Base-by-base conservation (phyloP, 2,113 vertebrate genomes). In the Pseudopipra pipra region DNA sequence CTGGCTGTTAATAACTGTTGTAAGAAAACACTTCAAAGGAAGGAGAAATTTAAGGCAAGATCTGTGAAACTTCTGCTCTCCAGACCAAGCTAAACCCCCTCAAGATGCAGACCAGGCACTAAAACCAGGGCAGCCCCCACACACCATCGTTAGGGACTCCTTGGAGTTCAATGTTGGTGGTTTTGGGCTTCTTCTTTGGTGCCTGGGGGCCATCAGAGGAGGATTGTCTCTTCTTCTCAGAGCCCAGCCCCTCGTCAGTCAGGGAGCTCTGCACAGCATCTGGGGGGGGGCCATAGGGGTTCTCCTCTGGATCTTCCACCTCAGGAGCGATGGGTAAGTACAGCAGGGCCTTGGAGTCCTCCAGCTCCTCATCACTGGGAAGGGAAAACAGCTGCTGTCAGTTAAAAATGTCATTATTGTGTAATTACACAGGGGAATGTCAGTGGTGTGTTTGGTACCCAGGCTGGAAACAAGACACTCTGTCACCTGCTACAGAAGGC, bases 301-400 rank as follows among this genome's bases (percentile, higher is more conserved):
- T 99, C 92, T 99, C 99, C 97, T 99, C 99, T 7, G 99, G 99
- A 85, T 99, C 99, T 89, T 99, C 99, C 21, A 99, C 99, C 96
- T 99, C 99, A 17, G 99, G 99, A 39, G 99, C 99, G 56, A 99
- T 99, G 90, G 99, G 99, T 76, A 99, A 98, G 97, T 99, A 99
- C 51, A 99, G 98, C 85, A 99, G 98, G 24, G 99, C 99, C 93
- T 99, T 99, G 79, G 98, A 98, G 96, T 99, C 99, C 97, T 99
- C 99, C 96, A 99, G 97, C 91, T 99, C 99, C 97, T 99, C 99
- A 65, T 99, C 99, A 28, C 99, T 99, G 90, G 43, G 63, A 65
- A 28, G 14, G 46, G 39, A 86, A 78, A 25, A 66, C 10, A 78
- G 6, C 12, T 27, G 39, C 11, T 54, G 58, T 73, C 7, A 5